phyloP scores from a whole-genome alignment of 2,797 vertebrate species.

The Threskiornis aethiopicus region DNA sequence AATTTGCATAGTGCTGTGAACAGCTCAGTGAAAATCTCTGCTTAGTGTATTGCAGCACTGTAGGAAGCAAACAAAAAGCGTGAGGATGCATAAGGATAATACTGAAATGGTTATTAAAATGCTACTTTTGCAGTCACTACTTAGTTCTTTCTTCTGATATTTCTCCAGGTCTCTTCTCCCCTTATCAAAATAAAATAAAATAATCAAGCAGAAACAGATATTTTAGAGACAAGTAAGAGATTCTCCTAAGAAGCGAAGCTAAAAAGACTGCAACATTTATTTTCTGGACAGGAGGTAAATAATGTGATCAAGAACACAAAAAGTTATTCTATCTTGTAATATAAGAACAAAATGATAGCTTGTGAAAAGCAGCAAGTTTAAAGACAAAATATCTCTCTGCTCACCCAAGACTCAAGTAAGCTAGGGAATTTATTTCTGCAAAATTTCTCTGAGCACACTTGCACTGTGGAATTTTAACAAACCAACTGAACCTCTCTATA shows the following conservation, averaged over 20 bases:
- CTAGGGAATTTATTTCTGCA: background rate
- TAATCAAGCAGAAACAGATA: background rate
- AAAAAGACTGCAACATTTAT: background rate
- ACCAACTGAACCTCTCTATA: background rate
- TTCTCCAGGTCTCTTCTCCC: background rate
- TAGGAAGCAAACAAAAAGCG: background rate
- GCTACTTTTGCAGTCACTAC: background rate
- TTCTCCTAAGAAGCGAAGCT: background rate
- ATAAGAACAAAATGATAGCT: background rate
- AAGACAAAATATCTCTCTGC: background rate
- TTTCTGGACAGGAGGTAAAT: background rate
- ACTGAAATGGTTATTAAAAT: background rate
- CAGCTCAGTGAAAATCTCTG: background rate
- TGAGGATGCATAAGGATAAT: background rate
- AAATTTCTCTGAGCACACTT: background rate
- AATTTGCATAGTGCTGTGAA: background rate
- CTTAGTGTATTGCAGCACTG: background rate
- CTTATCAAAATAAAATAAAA: background rate
- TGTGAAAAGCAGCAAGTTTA: background rate
- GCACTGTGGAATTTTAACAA: background rate
- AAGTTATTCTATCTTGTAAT: background rate
- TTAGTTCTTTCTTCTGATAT: background rate
- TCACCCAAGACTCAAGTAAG: background rate
- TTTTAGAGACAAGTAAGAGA: background rate
- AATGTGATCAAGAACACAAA: background rate